phyloP scores from a whole-genome alignment of 2,888 invertebrate species.

The Ditylenchus weischeri region DNA sequence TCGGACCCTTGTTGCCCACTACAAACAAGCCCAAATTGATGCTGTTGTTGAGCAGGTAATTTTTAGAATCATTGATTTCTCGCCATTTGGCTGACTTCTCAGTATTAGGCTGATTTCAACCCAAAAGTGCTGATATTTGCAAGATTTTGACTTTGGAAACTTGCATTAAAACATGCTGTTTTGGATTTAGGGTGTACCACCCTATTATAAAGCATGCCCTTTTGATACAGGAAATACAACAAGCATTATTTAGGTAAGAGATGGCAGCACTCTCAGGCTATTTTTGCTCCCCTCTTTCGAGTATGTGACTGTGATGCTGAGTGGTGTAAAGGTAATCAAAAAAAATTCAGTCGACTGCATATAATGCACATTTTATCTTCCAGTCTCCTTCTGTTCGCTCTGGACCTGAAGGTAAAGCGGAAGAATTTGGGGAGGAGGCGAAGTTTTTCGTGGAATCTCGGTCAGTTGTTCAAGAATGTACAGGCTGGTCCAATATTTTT shows the following conservation, averaged over 20 bases:
- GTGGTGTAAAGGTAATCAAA: slow-evolving; percentile 70
- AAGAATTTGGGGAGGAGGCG: slow-evolving; percentile 80
- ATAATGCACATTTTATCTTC: slow-evolving; percentile 1
- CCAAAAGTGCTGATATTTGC: not conserved
- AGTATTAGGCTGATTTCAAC: not conserved
- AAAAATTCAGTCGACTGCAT: not conserved
- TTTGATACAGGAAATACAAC: not conserved
- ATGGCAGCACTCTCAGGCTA: slow-evolving; percentile 86
- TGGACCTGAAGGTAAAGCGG: slow-evolving; percentile 61
- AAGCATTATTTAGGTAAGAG: slow-evolving; percentile 64
- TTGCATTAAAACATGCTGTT: not conserved
- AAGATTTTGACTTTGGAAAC: too few species aligned
- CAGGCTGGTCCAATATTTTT: too few species aligned
- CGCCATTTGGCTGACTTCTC: not conserved
- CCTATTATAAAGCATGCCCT: not conserved
- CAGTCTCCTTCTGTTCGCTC: slow-evolving; percentile 32
- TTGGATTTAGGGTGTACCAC: not conserved
- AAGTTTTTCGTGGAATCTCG: slow-evolving; percentile 84
- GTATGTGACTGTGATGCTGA: slow-evolving; percentile 88
- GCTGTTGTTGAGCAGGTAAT: slow-evolving; percentile 87
- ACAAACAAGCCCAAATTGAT: slow-evolving; percentile 77
- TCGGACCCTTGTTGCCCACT: slow-evolving; percentile 78
- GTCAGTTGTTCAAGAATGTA: slow-evolving; percentile 76
- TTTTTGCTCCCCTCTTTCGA: slow-evolving; percentile 85
- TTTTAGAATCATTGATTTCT: not conserved